Evolutionary conservation across 2,797 vertebrate genomes (phyloP), one percentile per base, ranked within the genome.

Genomic region (Eleutherodactylus coqui): DNA sequence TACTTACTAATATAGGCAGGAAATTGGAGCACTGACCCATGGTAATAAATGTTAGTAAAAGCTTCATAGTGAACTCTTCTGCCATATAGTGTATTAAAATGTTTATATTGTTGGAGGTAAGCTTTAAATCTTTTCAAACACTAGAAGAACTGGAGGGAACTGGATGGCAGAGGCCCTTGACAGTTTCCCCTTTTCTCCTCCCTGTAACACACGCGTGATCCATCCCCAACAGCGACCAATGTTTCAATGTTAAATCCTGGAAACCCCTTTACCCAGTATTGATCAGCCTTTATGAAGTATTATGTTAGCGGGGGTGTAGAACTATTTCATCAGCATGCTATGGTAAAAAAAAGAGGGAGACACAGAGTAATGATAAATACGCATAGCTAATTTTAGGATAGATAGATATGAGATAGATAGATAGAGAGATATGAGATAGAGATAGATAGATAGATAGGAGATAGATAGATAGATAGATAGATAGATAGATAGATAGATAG

Each of bases 401-500:
- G 55, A 58, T 58, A 58, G 55, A 58, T 58, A n/a, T n/a, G n/a
- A 58, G 55, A 60, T 60, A 60, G 55, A 60, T 60, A 60, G 55
- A 60, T 60, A 60, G 55, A 60, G 34, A 64, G 19, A 55, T 27
- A n/a, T n/a, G n/a, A n/a, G n/a, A 60, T 24, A 60, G 27, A 60
- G 55, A 60, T 60, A 60, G 55, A 60, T 64, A 64, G 7, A n/a
- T n/a, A n/a, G n/a, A n/a, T n/a, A n/a, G n/a, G n/a, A n/a, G 2
- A 3, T 45, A 43, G 0, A 29, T 21, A 76, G 14, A 34, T 53
- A 51, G 49, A 77, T 75, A 47, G 53, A 78, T 58, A 78, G 34
- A 78, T 78, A 58, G 36, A 79, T 79, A 58, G 36, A 36, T 51
- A 58, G 53, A 58, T 38, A 78, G 19, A 58, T 58, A 55, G 21